Evolutionary conservation across 2,888 invertebrate genomes (phyloP).

Genomic region (Diplazon laetatorius): DNA sequence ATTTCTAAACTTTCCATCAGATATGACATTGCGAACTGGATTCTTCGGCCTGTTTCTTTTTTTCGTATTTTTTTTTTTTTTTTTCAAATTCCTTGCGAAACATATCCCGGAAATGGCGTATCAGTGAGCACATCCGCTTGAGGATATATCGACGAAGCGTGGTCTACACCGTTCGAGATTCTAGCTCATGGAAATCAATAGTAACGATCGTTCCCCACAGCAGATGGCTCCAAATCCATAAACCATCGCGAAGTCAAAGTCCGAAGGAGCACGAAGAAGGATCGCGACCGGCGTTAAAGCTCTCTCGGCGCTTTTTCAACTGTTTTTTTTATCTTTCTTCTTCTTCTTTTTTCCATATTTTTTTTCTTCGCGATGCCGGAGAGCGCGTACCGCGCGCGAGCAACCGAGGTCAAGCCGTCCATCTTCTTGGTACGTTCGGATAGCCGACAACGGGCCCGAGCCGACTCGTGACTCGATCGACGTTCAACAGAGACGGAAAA

Average conservation of each 20-base stretch:
- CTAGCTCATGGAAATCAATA: conserved; percentile 61
- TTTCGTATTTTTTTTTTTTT: background rate
- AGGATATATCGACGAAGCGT: conserved; percentile 1
- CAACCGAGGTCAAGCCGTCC: conserved; percentile 74
- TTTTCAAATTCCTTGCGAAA: conserved; percentile 6
- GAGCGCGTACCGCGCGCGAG: conserved; percentile 46
- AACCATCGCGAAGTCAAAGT: conserved; percentile 53
- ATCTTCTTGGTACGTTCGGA: conserved; percentile 70
- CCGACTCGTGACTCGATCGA: conserved; percentile 77
- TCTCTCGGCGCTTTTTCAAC: conserved; percentile 21
- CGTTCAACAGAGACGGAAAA: conserved; percentile 40
- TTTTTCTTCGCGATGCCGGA: conserved; percentile 44
- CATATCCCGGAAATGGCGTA: conserved; percentile 26
- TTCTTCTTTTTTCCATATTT: background rate
- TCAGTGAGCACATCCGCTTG: conserved; percentile 34
- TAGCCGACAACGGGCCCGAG: conserved; percentile 72
- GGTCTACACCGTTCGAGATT: conserved; percentile 13
- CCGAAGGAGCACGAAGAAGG: conserved; percentile 53
- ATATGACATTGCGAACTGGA: conserved; percentile 5
- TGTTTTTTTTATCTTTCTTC: no score
- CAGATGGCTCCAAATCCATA: conserved; percentile 67
- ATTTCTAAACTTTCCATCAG: conserved; percentile 25
- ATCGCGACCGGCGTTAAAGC: conserved; percentile 58
- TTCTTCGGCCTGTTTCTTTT: background rate
- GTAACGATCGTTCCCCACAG: conserved; percentile 65